Base-by-base conservation (phyloP, 2,888 invertebrate genomes). In the Chrysolina americana region DNA sequence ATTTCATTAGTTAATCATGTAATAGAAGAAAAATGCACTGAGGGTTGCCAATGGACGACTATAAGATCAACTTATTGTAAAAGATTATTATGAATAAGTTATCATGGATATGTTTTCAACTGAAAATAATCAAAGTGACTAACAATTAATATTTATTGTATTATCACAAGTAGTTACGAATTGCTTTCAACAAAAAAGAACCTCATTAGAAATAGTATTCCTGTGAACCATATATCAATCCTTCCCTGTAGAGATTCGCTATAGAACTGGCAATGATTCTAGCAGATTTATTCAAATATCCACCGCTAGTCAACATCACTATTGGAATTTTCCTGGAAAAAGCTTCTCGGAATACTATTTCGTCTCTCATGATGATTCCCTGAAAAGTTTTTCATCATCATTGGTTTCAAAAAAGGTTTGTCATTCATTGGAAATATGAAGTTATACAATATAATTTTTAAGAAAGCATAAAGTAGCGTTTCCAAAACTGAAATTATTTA, bases 301-400 rank as follows among this genome's bases (percentile, higher is more conserved):
- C 97, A 0, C 97, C 97, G 83, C 96, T 96, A 0, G 96, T 95
- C 21, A 96, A 87, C 96, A 96, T 96, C 15, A 95, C 93, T 56
- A 96, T 92, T 0, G 96, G 96, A 74, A 96, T 92, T 41, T 89
- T 87, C 19, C 90, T 87, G 8, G 90, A 83, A 59, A 89, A 89
- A 71, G 94, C 94, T 77, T 91, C 91, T 78, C 91, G 89, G 85
- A 97, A 97, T 0, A 97, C 96, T 62, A 95, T 90, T 87, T 95
- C 93, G 86, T 97, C 97, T 62, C 97, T 89, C 84, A 92, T 90
- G 72, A 96, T 93, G 41, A 97, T 94, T n/a, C 96, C 97, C 93
- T 95, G 89, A 3, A 89, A 89, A 79, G 59, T 72, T 73, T 9
- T 4, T 28, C 0, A 6, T 62, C 23, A 5, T 62, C 6, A 63